Base-by-base conservation (phyloP, 2,113 vertebrate species). In the Hypocryptadius cinnamomeus region DNA sequence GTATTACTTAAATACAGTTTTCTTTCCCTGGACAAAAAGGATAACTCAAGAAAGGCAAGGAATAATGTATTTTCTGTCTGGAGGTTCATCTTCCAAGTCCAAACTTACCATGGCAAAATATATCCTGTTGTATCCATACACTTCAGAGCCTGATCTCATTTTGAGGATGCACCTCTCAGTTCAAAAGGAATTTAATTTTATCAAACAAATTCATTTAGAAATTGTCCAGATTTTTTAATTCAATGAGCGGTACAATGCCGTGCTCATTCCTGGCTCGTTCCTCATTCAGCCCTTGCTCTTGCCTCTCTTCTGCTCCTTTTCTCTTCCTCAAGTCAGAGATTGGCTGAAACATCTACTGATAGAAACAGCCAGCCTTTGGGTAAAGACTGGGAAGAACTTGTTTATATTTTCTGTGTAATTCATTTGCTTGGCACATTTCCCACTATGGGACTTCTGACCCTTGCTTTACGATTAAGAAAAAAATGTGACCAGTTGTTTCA, bases 31-130 rank as follows among this genome's bases (percentile, higher is more conserved):
- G 40, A 56, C 48, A 74, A 84, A 93, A 80, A 12, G 27, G 33
- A 48, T 56, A 60, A 48, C 9, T 22, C 1, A 25, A 86, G 35
- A 70, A 92, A 92, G 66, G 40, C 47, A 69, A 51, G 40, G 20
- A 84, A 42, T 89, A 81, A 94, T 85, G 20, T 81, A 89, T 91
- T 79, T 60, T 78, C 79, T 95, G 66, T 54, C 66, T 85, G 60
- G 64, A 71, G 15, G 28, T 71, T 87, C 47, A 30, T 48, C 54
- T 77, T 85, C 35, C 7, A 63, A 74, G 24, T 73, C 82, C 24
- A 64, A 30, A 87, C 2, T 66, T 60, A 60, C 3, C 0, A 0
- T 57, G n/a, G 47, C 15, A 89, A 87, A 72, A 48, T 63, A 14
- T 76, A 17, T 53, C 82, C 44, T 45, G 3, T 63, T 80, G 17